Base-by-base conservation (phyloP, 2,888 invertebrate species). In the Lasioglossum marginatum region DNA sequence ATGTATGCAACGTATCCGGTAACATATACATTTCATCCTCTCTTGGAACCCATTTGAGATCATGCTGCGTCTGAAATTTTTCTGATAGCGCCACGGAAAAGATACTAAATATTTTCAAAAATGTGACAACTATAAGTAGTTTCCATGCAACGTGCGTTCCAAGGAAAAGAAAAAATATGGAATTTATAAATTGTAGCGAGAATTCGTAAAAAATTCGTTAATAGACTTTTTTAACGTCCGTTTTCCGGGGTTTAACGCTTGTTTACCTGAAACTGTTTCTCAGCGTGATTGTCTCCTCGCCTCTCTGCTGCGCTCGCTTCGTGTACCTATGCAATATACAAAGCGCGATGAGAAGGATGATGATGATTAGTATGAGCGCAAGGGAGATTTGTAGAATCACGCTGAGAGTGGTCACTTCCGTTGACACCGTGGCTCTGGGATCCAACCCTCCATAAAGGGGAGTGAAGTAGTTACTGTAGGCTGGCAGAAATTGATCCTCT, bases 381-480 rank as follows among this genome's bases (percentile, higher is more conserved):
- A 97, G 96, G 40, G 97, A 94, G 85, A 98, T 97, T 96, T 98
- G 97, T 66, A 98, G 95, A 16, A 97, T 96, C 31, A 97, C 95
- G 91, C 97, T 97, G 16, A 97, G 92, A 0, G 95, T 95, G 73
- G 95, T 95, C 34, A 95, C 92, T 66, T 95, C 94, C 52, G 95
- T 94, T 1, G 95, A 96, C 0, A 95, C 95, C 5, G 95, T 94
- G 40, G 94, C 94, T 4, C 95, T 87, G 4, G 93, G 92, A 88
- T 95, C 95, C 5, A 97, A 96, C n/a, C 97, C 97, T 0, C 97
- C 97, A 93, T 97, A 97, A 90, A 98, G 96, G 73, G 97, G 96
- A 89, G 96, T 96, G 88, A 98, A 96, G 93, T 98, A 98, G 83
- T 96, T 97, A 92, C 98, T 98, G 93, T 97, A 98, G 8, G 97